Conservation (phyloP, 2,888 invertebrate genomes). For the Drosophila barbarae region DNA sequence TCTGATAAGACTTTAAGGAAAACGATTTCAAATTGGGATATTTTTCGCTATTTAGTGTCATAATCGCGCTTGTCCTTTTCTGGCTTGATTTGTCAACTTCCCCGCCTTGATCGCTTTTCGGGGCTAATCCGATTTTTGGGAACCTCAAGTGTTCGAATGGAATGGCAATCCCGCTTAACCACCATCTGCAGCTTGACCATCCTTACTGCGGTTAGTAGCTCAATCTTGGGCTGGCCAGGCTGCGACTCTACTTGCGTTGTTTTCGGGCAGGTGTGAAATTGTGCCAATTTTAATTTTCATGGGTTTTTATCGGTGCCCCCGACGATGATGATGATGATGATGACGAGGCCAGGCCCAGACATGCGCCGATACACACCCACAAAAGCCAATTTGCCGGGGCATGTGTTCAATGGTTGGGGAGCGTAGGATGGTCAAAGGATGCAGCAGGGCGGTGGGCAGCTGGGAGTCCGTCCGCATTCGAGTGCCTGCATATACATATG, state of each 20-base stretch:
- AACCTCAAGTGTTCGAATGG: neutral
- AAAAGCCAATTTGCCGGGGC: slow-evolving; percentile 53
- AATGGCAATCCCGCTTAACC: neutral
- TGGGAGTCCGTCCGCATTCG: neutral
- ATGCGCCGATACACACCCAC: slow-evolving; percentile 39
- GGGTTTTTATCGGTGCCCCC: slow-evolving; percentile 38
- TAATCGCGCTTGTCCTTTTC: neutral
- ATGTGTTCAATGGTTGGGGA: slow-evolving; percentile 11
- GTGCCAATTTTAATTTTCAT: slow-evolving; percentile 60
- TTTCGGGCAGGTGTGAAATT: slow-evolving; percentile 44
- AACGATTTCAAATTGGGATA: too few species aligned
- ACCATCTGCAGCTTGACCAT: too few species aligned
- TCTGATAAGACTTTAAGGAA: neutral
- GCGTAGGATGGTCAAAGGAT: neutral
- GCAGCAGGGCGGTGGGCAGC: neutral
- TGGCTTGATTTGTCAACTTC: too few species aligned
- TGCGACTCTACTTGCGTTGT: neutral
- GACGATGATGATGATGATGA: slow-evolving; percentile 1
- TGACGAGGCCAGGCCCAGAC: neutral
- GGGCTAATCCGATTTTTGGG: neutral
- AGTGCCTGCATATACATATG: slow-evolving; percentile 8
- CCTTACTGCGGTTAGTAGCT: neutral
- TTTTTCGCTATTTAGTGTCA: neutral
- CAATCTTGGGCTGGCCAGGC: neutral
- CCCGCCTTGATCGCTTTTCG: too few species aligned